Percentiles rank a stretch among this genome's conserved stretches.
These are phyloP conservation scores for Cariama cristata DNA, from an alignment of 2,113 vertebrate genomes.

Conservation along the genomic window DNA sequence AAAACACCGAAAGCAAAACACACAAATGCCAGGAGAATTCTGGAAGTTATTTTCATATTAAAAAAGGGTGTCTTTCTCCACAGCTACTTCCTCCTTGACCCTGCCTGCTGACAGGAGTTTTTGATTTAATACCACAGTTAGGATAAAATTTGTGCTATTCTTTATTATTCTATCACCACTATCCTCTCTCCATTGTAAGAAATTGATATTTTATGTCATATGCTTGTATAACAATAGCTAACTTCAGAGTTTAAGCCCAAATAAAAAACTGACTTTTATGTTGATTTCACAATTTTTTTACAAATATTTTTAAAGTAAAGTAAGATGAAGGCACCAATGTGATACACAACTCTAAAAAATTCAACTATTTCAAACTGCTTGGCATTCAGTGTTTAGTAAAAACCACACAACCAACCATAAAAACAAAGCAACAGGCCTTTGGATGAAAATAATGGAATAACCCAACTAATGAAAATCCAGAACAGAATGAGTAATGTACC, in stretches of 20 bases:
- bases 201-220: background rate
- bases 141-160: background rate
- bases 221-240: background rate
- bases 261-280: background rate
- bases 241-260: background rate
- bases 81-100: background rate
- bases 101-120: background rate
- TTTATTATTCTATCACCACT: background rate
- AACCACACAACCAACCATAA: background rate
- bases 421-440: background rate
- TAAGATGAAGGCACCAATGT: background rate
- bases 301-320: background rate
- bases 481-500: background rate
- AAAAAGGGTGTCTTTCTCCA: background rate
- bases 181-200: background rate
- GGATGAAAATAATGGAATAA: background rate
- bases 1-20: constrained; percentile 10
- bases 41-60: constrained; percentile 37
- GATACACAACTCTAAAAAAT: background rate
- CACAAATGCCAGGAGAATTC: background rate
- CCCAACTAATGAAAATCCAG: background rate
- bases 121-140: constrained; percentile 3
- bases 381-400: background rate
- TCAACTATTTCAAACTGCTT: background rate
- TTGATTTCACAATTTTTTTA: background rate